Percentiles rank a stretch among this genome's conserved stretches.
Conservation (phyloP, 2,888 invertebrate species). For the Pheosia tremula region DNA sequence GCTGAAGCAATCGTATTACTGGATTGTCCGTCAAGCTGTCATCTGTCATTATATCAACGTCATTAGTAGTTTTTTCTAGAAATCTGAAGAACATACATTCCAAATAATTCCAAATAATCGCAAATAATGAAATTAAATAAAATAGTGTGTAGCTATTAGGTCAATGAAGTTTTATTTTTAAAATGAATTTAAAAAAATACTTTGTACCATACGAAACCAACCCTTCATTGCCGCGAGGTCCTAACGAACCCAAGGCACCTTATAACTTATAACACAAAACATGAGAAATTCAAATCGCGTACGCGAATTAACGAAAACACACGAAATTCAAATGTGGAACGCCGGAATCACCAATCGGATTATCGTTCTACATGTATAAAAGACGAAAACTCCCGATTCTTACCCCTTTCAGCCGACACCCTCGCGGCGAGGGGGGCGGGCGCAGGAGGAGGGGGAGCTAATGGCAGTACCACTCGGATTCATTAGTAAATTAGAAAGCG, state of each 20-base stretch:
- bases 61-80: not conserved
- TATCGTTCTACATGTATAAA: constrained; percentile 82
- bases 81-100: too few relatives aligned
- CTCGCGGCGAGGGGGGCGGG: constrained; percentile 40
- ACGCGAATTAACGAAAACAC: constrained; percentile 65
- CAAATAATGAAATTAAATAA: too few relatives aligned
- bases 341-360: constrained; percentile 81
- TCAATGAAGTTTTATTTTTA: not conserved
- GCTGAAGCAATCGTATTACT: constrained; percentile 13
- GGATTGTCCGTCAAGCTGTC: constrained; percentile 12
- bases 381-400: constrained; percentile 81
- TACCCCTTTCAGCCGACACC: constrained; percentile 70
- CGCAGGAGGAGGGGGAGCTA: constrained; percentile 58
- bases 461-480: constrained; percentile 83
- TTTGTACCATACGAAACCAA: not conserved
- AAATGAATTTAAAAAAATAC: not conserved
- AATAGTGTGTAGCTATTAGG: too few relatives aligned
- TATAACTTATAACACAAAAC: constrained; percentile 54
- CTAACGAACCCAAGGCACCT: constrained; percentile 2
- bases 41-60: too few relatives aligned
- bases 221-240: not conserved
- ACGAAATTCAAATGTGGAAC: constrained; percentile 80
- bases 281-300: constrained; percentile 49
- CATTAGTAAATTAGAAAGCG: constrained; percentile 85
- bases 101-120: too few relatives aligned